Evolutionary conservation across 2,888 invertebrate genomes (phyloP).

Genomic region (Rotaria sp.): DNA sequence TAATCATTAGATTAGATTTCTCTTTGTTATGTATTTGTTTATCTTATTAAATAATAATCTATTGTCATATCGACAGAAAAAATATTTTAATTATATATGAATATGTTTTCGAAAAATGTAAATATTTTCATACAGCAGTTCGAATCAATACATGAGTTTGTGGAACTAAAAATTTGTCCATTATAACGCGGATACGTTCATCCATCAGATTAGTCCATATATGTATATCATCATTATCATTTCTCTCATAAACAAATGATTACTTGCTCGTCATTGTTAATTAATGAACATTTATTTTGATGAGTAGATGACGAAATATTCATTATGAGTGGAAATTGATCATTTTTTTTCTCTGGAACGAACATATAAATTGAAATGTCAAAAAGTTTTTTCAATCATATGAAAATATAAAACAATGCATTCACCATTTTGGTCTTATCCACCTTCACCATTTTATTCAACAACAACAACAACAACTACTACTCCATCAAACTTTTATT

Average conservation of each 20-base stretch:
- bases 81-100: too few species aligned
- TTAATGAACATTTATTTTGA: background rate
- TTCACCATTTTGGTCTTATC: background rate
- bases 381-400: too few species aligned
- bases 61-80: background rate
- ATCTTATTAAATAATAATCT: background rate
- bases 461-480: too few species aligned
- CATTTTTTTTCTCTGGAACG: background rate
- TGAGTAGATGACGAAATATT: slow-evolving; percentile 22
- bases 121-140: background rate
- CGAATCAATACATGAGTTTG: background rate
- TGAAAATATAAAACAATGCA: background rate
- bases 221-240: background rate
- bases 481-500: background rate
- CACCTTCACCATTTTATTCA: background rate
- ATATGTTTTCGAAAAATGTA: background rate
- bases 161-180: background rate
- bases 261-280: background rate
- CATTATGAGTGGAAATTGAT: background rate
- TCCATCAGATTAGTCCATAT: background rate
- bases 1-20: background rate
- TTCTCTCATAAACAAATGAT: background rate
- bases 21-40: background rate
- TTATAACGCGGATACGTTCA: background rate
- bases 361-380: background rate